Evolutionary conservation across 1,140 invertebrate species (phyloP), one percentile per base, ranked within the genome.

Genomic region (Kradibia gibbosae): DNA sequence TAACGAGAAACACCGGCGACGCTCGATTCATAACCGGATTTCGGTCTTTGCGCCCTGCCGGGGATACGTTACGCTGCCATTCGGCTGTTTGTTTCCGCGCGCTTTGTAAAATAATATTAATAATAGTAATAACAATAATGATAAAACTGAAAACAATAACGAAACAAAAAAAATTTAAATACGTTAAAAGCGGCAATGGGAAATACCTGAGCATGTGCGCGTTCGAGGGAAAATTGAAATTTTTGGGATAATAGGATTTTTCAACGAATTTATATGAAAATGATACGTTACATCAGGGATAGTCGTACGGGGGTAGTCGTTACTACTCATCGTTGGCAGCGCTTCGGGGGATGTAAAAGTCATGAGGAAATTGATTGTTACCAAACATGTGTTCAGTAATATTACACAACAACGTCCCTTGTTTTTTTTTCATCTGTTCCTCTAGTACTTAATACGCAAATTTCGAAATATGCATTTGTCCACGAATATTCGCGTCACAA

Each of bases 181-280:
- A 50, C 39, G 20, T 11, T 25, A 50, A 50, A 72, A 72, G 34
- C 1, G 28, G 34, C 72, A 74, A 45, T 45, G 31, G n/a, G 50
- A 74, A 74, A 36, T 34, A 50, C 17, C 28, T 28, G 57, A 2
- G 13, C 0, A 31, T 62, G 28, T 28, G 57, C 3, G 13, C 15
- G 13, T 1, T 10, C 0, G 3, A 62, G 31, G 13, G 60, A 62
- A 67, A 48, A 71, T 71, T 45, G 70, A 48, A 71, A 71, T 48
- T 67, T 67, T 10, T 4, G 17, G 34, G 62, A 3, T 82, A 82
- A 82, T 79, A 57, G 71, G 81, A 82, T 79, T 79, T 77, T 79
- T 57, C 75, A 48, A 5, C 42, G 81, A 75, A 82, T 79, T 82
- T 82, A 79, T 79, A 82, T 79, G 77, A 82, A 82, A 82, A 82